Evolutionary conservation across 2,113 vertebrate genomes (phyloP), one percentile per base, ranked within the genome.

Genomic region (Mugil cephalus): DNA sequence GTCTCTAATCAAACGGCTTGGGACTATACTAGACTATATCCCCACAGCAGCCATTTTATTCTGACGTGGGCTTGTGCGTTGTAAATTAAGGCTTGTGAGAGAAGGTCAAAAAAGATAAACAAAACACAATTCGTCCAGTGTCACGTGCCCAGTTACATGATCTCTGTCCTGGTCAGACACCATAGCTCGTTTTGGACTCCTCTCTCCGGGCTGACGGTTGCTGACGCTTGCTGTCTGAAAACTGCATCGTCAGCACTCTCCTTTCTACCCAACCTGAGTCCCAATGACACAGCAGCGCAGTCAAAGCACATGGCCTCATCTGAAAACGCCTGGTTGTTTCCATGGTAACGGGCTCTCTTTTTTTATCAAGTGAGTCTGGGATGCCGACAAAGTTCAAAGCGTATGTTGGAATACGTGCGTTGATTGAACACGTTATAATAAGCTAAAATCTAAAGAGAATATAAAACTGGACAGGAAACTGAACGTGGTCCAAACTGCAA

Each of bases 271-370:
- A 24, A 15, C 10, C 68, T 51, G n/a, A 67, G 42, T n/a, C 56
- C 64, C 77, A 83, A 40, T 87, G 84, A 85, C 80, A 64, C 74
- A 80, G 84, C 82, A 74, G 67, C 10, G 43, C n/a, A 30, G 63
- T 46, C 39, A 51, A 39, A 66, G 45, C 38, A n/a, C 21, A 18
- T 65, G 68, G 66, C 48, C 11, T 58, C 21, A 14, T 7, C 67
- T 7, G 35, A 59, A n/a, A 66, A 61, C 40, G 56, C 64, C 54
- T 66, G 69, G 40, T 46, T 48, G 74, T 80, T 74, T 53, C 77
- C 35, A 62, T 53, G 56, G 63, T 8, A 40, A 61, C 40, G 10
- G 30, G 9, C 17, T 36, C 8, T 34, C 8, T 14, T 38, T 13
- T 17, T 8, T 10, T 50, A 39, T 38, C 18, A 19, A 15, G 17